A percentile compares a stretch with the other conserved stretches of the same genome.
Evolutionary conservation across 1,140 invertebrate species (phyloP).

Genomic region (Samia ricini): DNA sequence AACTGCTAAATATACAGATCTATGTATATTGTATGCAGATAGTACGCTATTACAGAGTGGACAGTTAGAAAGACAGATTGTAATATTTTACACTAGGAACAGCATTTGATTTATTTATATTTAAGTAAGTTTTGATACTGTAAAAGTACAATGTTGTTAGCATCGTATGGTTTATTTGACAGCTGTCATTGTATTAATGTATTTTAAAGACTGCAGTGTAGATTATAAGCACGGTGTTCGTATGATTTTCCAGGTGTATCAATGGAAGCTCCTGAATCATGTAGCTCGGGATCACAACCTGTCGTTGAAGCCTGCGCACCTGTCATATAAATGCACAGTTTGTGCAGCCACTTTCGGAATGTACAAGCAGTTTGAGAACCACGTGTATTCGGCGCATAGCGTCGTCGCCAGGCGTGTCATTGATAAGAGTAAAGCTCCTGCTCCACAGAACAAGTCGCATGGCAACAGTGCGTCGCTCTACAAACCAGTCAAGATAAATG

Average conservation of each 20-base stretch:
- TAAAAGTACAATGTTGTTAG: no score
- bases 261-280: constrained; percentile 94
- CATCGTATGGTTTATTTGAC: no score
- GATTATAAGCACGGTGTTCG: no score
- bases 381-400: constrained; percentile 95
- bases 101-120: no score
- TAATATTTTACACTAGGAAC: no score
- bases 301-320: constrained; percentile 93
- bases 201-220: no score
- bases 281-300: constrained; percentile 94
- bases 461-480: constrained; percentile 79
- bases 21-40: no score
- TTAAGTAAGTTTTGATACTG: no score
- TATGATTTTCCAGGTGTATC: constrained; percentile 86
- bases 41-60: no score
- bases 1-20: no score
- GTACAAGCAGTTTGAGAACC: constrained; percentile 96
- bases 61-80: no score
- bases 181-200: no score
- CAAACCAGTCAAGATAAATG: constrained; percentile 91
- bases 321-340: constrained; percentile 96
- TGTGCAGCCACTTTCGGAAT: constrained; percentile 96
- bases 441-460: constrained; percentile 39
- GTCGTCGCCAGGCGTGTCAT: constrained; percentile 88
- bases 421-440: constrained; percentile 83